phyloP scores from a whole-genome alignment of 2,888 invertebrate genomes.

The Ophraella communa region DNA sequence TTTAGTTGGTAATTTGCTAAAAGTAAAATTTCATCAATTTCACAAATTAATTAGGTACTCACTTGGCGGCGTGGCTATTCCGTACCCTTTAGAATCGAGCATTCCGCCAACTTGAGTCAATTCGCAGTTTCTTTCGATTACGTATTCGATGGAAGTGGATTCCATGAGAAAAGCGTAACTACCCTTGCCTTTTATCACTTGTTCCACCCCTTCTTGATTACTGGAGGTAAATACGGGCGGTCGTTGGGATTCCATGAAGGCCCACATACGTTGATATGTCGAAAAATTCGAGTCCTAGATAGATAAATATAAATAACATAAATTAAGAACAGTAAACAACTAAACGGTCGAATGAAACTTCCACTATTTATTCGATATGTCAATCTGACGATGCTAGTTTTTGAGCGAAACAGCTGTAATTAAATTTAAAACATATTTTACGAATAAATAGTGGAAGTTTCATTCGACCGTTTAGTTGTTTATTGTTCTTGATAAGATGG shows the following conservation, averaged over 20 bases:
- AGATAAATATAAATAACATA: background rate
- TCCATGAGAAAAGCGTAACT: conserved; percentile 98
- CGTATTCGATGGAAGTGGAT: conserved; percentile 95
- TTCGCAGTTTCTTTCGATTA: conserved; percentile 87
- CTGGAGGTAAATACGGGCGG: conserved; percentile 86
- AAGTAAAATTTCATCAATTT: too few relatives aligned
- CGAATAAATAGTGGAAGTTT: too few relatives aligned
- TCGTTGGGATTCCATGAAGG: conserved; percentile 87
- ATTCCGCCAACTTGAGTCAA: conserved; percentile 90
- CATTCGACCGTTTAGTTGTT: too few relatives aligned
- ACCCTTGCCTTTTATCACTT: conserved; percentile 83
- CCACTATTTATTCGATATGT: too few relatives aligned
- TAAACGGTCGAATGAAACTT: too few relatives aligned
- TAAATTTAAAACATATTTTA: too few relatives aligned
- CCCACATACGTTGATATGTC: conserved; percentile 95
- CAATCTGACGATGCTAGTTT: too few relatives aligned
- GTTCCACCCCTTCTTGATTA: conserved; percentile 89
- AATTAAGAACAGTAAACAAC: too few relatives aligned
- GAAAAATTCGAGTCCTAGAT: conserved; percentile 92
- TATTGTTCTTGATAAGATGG: too few relatives aligned
- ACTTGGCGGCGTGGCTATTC: conserved; percentile 94
- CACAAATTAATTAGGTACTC: conserved; percentile 53
- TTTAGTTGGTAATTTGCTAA: too few relatives aligned
- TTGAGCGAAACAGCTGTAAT: too few relatives aligned
- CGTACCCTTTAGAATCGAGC: conserved; percentile 94